Base-by-base conservation (phyloP, 2,113 vertebrate genomes). In the Pseudolaguvia tuberculata region DNA sequence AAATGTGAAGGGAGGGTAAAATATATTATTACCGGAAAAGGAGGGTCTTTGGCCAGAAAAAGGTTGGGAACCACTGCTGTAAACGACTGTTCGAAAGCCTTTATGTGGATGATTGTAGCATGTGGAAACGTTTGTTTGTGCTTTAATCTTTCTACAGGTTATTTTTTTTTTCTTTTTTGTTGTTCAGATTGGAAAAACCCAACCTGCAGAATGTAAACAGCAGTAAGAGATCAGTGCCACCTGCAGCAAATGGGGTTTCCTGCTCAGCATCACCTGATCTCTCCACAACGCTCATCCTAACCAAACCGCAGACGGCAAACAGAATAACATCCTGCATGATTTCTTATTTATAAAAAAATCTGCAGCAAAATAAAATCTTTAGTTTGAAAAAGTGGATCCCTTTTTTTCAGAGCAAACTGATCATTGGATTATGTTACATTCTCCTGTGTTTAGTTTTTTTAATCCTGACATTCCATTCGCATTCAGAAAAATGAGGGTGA, bases 201-300 rank as follows among this genome's bases (percentile, higher is more conserved):
- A 97, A 86, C 97, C 96, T 79, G 93, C 96, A 55, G 97, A 99
- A 86, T 99, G 97, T 93, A 98, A 98, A 86, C 96, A 98, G 90
- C 97, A 99, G 91, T 98, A 93, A 94, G 42, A 82, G 86, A 85
- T 73, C 73, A 81, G 81, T 53, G 52, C 86, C 42, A 20, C 66
- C 77, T 23, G 29, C 86, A 88, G 86, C 89, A 85, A 88, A 87
- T 85, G 84, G 31, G 86, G 70, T 25, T 62, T 58, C 29, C 48
- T 57, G 58, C 87, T 86, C 82, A 23, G 39, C 62, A 21, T 58
- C 42, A 23, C 25, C 55, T 23, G 21, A 48, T 76, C 62, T 78
- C 52, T 35, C 53, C 63, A 53, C 39, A 53, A 48, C 78, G 23
- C 48, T 42, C 52, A 7, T 56, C 25, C 42, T 76, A 73, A 51